Base-by-base conservation (phyloP, 1,140 invertebrate genomes). In the Bombus terrestris region DNA sequence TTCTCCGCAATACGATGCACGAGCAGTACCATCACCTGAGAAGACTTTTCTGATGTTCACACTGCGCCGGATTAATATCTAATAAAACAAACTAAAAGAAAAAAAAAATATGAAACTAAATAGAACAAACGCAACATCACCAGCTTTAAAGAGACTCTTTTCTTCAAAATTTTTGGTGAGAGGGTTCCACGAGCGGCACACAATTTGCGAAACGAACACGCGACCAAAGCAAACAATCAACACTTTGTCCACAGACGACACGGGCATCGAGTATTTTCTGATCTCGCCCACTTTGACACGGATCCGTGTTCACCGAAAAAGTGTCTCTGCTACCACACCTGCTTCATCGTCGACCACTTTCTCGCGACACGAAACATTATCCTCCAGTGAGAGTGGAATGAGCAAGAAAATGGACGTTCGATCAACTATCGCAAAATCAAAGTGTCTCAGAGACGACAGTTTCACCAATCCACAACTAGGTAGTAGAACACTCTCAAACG, bases 241-340 rank as follows among this genome's bases (percentile, higher is more conserved):
- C 91, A 90, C 87, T 95, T 83, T 95, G 95, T 96, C 95, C 96
- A 95, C 96, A 97, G 96, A 97, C 95, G 96, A 96, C 91, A 94
- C 96, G 75, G 96, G 97, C 95, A 96, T 98, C 89, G 97, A 98
- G 95, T 98, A 97, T 94, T 97, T 97, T 94, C 97, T 97, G 89
- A 97, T 98, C 88, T 97, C 97, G 81, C 96, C 97, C 62, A 97
- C 97, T 80, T 94, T 98, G 91, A 98, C 97, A 85, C 96, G 97
- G 95, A 98, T 98, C 91, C 96, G 97, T 92, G 96, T 98, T 35
- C 97, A 97, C 92, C 97, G 97, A 93, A 96, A 96, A 81, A 94
- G 93, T 93, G 86, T 95, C 94, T 91, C 91, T 89, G 28, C 94
- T 91, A 39, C 93, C 3, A 25, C 18, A 86, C 47, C 91, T 83